Evolutionary conservation across 2,888 invertebrate species (phyloP).

Genomic region (Malthinus flaveolus): DNA sequence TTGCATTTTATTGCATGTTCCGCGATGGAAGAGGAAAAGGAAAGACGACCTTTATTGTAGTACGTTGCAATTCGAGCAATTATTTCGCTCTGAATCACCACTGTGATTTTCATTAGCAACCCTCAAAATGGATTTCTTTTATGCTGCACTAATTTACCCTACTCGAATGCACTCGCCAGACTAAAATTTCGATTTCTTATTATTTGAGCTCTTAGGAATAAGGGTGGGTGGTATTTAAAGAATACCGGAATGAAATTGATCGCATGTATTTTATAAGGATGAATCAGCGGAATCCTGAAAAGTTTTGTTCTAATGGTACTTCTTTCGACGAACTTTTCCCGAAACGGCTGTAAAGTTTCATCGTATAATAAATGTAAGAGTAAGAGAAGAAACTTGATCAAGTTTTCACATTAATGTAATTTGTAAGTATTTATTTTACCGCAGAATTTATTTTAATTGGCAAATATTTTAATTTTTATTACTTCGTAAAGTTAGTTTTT

Average conservation of each 20-base stretch:
- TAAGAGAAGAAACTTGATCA: background rate
- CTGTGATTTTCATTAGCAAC: slow-evolving; percentile 28
- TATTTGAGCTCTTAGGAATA: slow-evolving; percentile 13
- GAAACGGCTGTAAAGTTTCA: slow-evolving; percentile 4
- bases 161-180: slow-evolving; percentile 1
- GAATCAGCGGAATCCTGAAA: slow-evolving; percentile 13
- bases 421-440: slow-evolving; percentile 2
- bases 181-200: slow-evolving; percentile 22
- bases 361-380: no score
- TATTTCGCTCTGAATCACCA: slow-evolving; percentile 29
- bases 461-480: background rate
- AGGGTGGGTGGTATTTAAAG: slow-evolving; percentile 10
- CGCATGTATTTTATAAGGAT: slow-evolving; percentile 5
- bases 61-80: slow-evolving; percentile 18
- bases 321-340: slow-evolving; percentile 8
- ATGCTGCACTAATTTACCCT: slow-evolving; percentile 27
- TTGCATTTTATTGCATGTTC: no score
- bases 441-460: background rate
- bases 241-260: slow-evolving; percentile 18
- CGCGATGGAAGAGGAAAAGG: no score
- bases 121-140: slow-evolving; percentile 28
- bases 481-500: background rate
- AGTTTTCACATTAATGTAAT: slow-evolving; percentile 4
- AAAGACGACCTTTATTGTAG: background rate
- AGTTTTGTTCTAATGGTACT: slow-evolving; percentile 7